Conservation (phyloP, 2,113 vertebrate genomes). For the Archocentrus centrarchus region DNA sequence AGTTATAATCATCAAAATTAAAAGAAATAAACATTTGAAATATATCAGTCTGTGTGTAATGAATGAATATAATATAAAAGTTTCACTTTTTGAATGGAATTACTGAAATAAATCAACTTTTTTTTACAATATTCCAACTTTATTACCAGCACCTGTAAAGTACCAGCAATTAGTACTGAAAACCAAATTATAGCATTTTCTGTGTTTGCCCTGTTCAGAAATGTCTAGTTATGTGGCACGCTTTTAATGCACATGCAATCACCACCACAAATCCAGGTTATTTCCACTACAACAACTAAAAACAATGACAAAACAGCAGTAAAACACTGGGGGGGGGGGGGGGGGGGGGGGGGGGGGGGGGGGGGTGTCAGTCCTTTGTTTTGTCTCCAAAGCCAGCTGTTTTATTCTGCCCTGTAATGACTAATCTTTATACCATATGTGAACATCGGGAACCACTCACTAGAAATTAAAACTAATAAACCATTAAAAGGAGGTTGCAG, state of each 20-base stretch:
- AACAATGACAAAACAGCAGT: not conserved
- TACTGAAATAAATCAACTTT: no score
- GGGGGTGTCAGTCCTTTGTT: not conserved
- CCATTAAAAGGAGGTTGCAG: not conserved
- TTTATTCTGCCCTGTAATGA: not conserved
- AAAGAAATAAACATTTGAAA: no score
- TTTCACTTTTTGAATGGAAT: no score
- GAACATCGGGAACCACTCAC: not conserved
- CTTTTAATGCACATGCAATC: not conserved
- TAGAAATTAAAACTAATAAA: not conserved
- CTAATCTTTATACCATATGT: not conserved
- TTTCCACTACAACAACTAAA: not conserved
- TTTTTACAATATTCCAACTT: no score
- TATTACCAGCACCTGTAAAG: no score
- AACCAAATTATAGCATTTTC: not conserved
- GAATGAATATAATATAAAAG: no score
- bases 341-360: not conserved
- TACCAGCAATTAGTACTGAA: not conserved
- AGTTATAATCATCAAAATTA: no score
- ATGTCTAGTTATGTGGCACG: not conserved
- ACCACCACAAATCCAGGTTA: not conserved
- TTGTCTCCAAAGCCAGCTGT: not conserved
- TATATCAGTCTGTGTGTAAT: no score
- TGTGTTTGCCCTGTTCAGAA: not conserved
- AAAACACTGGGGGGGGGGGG: not conserved